Conservation (phyloP, 2,888 invertebrate genomes). For the Athalia cordata region DNA sequence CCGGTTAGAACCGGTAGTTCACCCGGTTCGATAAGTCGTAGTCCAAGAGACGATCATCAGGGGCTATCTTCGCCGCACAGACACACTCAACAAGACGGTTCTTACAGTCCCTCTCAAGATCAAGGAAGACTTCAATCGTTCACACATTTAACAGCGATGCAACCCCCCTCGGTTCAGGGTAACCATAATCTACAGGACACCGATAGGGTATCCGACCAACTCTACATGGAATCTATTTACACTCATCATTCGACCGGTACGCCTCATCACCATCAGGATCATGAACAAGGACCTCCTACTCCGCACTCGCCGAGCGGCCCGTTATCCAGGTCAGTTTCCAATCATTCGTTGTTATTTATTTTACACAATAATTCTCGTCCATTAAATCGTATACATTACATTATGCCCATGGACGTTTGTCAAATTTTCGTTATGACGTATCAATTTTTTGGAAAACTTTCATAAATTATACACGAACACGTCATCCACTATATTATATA, state of each 20-base stretch:
- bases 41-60: constrained; percentile 65
- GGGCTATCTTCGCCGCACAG: constrained; percentile 59
- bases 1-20: constrained; percentile 64
- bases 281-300: constrained; percentile 64
- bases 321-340: constrained; percentile 63
- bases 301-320: constrained; percentile 63
- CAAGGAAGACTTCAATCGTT: constrained; percentile 65
- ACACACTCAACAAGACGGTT: constrained; percentile 57
- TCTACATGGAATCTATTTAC: constrained; percentile 67
- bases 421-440: neutral
- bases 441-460: constrained; percentile 2
- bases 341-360: neutral
- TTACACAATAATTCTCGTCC: neutral
- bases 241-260: constrained; percentile 59
- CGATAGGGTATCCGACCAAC: constrained; percentile 62
- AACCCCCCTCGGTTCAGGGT: constrained; percentile 61
- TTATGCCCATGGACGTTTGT: too few species aligned
- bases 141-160: constrained; percentile 70
- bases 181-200: constrained; percentile 60
- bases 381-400: too few species aligned
- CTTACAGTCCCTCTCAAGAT: constrained; percentile 64
- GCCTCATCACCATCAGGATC: constrained; percentile 65
- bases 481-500: constrained; percentile 13
- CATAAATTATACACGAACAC: constrained; percentile 20
- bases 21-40: constrained; percentile 65